phyloP scores from a whole-genome alignment of 2,888 invertebrate genomes.

The Mythimna loreyi region DNA sequence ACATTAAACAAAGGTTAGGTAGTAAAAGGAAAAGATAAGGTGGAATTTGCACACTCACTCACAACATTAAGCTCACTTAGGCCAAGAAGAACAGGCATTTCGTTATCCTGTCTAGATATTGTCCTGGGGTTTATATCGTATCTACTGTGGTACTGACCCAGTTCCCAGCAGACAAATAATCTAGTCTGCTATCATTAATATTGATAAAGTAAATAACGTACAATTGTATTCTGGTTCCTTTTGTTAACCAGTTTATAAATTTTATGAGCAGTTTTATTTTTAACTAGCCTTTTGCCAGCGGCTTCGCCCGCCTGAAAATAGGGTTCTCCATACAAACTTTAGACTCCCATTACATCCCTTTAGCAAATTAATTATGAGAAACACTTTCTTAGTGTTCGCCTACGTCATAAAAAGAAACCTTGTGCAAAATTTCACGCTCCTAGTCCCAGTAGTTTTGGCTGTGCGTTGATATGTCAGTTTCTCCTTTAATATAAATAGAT shows the following conservation, averaged over 20 bases:
- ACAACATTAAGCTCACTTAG: constrained; percentile 17
- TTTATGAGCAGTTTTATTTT: neutral
- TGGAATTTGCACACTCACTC: constrained; percentile 13
- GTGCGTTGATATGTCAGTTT: too few species aligned
- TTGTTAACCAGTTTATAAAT: neutral
- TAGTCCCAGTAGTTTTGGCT: too few species aligned
- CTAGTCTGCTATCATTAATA: constrained; percentile 17
- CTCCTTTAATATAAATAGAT: too few species aligned
- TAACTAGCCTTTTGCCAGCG: too few species aligned
- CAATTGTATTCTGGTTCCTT: constrained; percentile 8
- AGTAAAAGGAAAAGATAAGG: constrained; percentile 10
- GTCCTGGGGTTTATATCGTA: constrained; percentile 10
- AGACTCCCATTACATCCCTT: too few species aligned
- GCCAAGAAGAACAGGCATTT: constrained; percentile 22
- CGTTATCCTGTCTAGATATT: constrained; percentile 27
- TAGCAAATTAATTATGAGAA: too few species aligned
- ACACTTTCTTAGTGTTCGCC: too few species aligned
- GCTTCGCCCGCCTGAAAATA: too few species aligned
- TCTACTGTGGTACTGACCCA: neutral
- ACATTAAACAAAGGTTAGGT: constrained; percentile 6
- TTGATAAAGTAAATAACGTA: constrained; percentile 12
- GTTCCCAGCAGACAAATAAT: constrained; percentile 1
- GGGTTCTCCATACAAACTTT: too few species aligned
- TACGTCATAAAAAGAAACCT: too few species aligned
- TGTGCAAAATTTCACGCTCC: too few species aligned